Base-by-base conservation (phyloP, 2,888 invertebrate genomes). In the Holacanthella duospinosa region DNA sequence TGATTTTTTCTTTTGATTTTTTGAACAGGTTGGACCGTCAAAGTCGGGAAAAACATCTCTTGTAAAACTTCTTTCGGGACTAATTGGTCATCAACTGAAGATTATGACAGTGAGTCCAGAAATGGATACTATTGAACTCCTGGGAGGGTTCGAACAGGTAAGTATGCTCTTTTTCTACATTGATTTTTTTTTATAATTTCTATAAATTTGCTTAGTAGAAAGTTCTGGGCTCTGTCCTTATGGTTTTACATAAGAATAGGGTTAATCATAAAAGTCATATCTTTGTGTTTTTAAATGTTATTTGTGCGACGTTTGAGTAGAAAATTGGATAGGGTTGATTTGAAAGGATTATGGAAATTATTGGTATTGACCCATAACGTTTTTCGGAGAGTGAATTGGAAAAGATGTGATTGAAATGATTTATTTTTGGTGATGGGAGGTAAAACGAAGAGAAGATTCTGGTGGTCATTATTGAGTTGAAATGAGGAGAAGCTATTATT, bases 81-180 rank as follows among this genome's bases (percentile, higher is more conserved):
- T 95, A 60, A 82, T 84, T 0, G 90, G 90, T 1, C 84, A 84
- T 71, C 82, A 84, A 64, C 80, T 95, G 55, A 83, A 84, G 71
- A 84, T 87, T 0, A 79, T 96, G 64, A 84, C 88, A 16, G 87
- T 95, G 60, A 93, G 91, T 73, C 88, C 92, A 29, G 87, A 91
- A 43, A 94, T 93, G 86, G 96, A 96, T 75, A 92, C 94, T 0
- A 89, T 89, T 0, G 95, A 96, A 76, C 84, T 96, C 60, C 81
- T 96, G 1, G 99, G 99, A 59, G 93, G 95, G 67, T 99, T 96
- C 78, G 99, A 99, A 81, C 99, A 99, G 86, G 86, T 86, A 74
- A 79, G 82, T 76, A 26, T 16, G 21, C 55, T 44, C 26, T 57
- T 24, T 25, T 24, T 60, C 27, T 4, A 43, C 36, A 24, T 43